phyloP scores from a whole-genome alignment of 2,888 invertebrate species.

The Metopia argyrocephala region DNA sequence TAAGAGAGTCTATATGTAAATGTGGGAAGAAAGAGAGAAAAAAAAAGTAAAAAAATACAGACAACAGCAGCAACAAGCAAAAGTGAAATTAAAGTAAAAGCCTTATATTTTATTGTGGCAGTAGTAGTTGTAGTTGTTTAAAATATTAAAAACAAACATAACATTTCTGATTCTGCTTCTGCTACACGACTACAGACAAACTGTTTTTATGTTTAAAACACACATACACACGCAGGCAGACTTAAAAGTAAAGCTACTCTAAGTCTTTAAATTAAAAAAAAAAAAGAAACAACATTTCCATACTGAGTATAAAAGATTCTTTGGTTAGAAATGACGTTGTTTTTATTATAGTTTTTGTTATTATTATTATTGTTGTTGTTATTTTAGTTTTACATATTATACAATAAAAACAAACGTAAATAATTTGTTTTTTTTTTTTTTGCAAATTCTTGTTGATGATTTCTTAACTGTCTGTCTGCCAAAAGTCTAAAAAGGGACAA shows the following conservation, averaged over 20 bases:
- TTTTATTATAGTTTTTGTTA: constrained; percentile 26
- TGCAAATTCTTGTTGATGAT: constrained; percentile 48
- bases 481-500: constrained; percentile 63
- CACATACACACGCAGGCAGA: constrained; percentile 23
- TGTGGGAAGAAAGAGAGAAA: not conserved
- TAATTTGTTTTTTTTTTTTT: constrained; percentile 62
- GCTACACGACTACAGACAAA: not conserved
- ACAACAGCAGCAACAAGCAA: constrained; percentile 26
- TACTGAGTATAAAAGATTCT: not conserved
- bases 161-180: no score
- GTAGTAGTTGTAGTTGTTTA: constrained; percentile 31
- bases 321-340: constrained; percentile 24
- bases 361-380: not conserved
- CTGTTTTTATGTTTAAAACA: constrained; percentile 27
- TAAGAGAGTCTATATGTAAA: not conserved
- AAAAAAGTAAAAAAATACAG: constrained; percentile 39
- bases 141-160: constrained; percentile 43
- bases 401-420: not conserved
- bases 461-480: constrained; percentile 41
- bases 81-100: constrained; percentile 62
- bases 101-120: constrained; percentile 36
- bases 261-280: constrained; percentile 57
- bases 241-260: constrained; percentile 60
- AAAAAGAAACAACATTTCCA: not conserved
- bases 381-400: constrained; percentile 8